Base-by-base conservation (phyloP, 2,113 vertebrate genomes). In the Psittacara wagleri region DNA sequence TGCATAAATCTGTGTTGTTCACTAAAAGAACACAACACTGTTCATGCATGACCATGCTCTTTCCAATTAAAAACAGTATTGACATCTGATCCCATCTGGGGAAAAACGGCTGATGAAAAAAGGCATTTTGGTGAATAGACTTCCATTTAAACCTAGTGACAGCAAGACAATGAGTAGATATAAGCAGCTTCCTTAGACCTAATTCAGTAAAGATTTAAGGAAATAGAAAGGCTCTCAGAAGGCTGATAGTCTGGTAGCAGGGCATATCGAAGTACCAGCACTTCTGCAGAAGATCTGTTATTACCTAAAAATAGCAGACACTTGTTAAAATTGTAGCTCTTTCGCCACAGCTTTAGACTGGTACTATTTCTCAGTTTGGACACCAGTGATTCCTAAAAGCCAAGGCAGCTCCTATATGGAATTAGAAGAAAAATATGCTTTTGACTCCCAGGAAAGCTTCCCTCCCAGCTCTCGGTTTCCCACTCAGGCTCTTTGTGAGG, bases 391-490 rank as follows among this genome's bases (percentile, higher is more conserved):
- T 92, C 88, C 31, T 48, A 77, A 86, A 73, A 68, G 33, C 83
- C 23, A 63, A 39, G 24, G 54, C 66, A 87, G 59, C 54, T 74
- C 59, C 51, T 92, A 43, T 92, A 39, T 39, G 37, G 63, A 94
- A 74, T 91, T 82, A 83, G 46, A 77, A 85, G 62, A 59, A 96
- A 96, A 94, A 87, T 57, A 78, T 59, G 62, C 64, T 81, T 93
- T 88, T 83, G 64, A 83, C 85, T 95, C 49, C 46, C 80, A 76
- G 85, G 24, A 73, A 88, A 75, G 14, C 81, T 83, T 82, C 73
- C 83, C 80, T 86, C 49, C 83, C 68, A 81, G 88, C 77, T 86
- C 78, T 57, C 11, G 1, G 69, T 66, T 95, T 95, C 76, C 77
- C 17, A 1, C 46, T 96, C 35, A 64, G 35, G 64, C 66, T 80